Evolutionary conservation across 2,113 vertebrate species (phyloP).

Genomic region (Nibea albiflora): DNA sequence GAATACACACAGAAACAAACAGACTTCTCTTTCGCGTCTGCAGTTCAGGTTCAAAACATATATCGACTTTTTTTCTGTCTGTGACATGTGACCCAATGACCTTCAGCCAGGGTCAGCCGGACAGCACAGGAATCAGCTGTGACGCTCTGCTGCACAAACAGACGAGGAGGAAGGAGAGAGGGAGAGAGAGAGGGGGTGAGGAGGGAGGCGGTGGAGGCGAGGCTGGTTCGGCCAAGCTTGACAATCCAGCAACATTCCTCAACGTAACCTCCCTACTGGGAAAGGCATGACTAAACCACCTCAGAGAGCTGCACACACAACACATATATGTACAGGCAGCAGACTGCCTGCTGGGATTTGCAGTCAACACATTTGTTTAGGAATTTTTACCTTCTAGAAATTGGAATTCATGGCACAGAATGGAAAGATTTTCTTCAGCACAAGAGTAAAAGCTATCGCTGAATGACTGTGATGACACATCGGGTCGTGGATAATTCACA

Average conservation of each 20-base stretch:
- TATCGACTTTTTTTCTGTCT: background rate
- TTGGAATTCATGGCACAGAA: background rate
- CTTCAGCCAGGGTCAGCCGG: conserved; percentile 55
- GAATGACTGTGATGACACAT: background rate
- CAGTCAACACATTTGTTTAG: background rate
- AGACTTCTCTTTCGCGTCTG: background rate
- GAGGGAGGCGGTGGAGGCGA: conserved; percentile 3
- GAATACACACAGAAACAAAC: conserved; percentile 35
- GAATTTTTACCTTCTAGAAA: conserved; percentile 2
- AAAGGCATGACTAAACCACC: conserved; percentile 23
- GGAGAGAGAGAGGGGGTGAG: background rate
- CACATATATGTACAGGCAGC: conserved; percentile 16
- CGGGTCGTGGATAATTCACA: background rate
- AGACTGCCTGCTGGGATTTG: background rate
- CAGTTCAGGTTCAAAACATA: conserved; percentile 7
- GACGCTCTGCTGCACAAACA: conserved; percentile 65
- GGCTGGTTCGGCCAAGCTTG: conserved; percentile 56
- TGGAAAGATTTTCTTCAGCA: background rate
- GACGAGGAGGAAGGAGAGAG: conserved; percentile 32
- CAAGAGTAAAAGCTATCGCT: background rate
- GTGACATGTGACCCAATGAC: conserved; percentile 58
- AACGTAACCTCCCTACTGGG: conserved; percentile 51
- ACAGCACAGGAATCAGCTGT: conserved; percentile 20
- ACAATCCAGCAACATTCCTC: conserved; percentile 59
- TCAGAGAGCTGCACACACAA: background rate